Evolutionary conservation across 92 coral and sea anemone genomes (phyloP), one percentile per base, ranked within the genome.

Genomic region (Parazoanthus swiftii): DNA sequence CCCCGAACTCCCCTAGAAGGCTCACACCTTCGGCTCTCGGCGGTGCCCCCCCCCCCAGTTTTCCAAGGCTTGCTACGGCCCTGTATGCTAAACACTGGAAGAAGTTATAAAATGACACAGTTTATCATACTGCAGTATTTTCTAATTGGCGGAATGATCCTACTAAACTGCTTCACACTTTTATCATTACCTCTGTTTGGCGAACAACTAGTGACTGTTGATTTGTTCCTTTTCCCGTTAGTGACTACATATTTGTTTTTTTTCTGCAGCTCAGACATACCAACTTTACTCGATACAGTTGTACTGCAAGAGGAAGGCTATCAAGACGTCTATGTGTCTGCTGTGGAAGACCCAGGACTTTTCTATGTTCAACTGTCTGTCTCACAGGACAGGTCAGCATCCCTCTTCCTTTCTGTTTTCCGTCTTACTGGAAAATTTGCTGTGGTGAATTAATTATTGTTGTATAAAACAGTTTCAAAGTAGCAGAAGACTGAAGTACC

Each of bases 271-370:
- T 74, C 39, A 50, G 92, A 93, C 33, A 68, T 76, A 23, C 88
- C 87, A n/a, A 42, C 90, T 16, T 88, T 90, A 66, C 89, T 93
- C 6, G 97, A 95, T 86, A 91, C 98, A 35, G 92, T 74, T 16
- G 86, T 71, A 46, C 88, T 96, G 26, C 90, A 88, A 11, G 99
- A 96, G 68, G 93, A 95, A 13, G 95, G 91, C 68, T 93, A 86
- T 58, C 96, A 93, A 11, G 88, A 93, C 76, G 94, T 96, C 39
- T 92, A 89, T 26, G 96, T 96, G 67, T 93, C 96, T 39, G 95
- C 97, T 14, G 98, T 96, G 83, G 93, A 85, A 77, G 94, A 88
- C 83, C 99, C 99, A 20, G 93, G 92, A 14, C 90, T 96, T 48
- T 92, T 96, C 86, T 96, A 93, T 56, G 92, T 95, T 48, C 95